phyloP scores from a whole-genome alignment of 2,888 invertebrate genomes.

The Acanthococcus lagerstroemiae region DNA sequence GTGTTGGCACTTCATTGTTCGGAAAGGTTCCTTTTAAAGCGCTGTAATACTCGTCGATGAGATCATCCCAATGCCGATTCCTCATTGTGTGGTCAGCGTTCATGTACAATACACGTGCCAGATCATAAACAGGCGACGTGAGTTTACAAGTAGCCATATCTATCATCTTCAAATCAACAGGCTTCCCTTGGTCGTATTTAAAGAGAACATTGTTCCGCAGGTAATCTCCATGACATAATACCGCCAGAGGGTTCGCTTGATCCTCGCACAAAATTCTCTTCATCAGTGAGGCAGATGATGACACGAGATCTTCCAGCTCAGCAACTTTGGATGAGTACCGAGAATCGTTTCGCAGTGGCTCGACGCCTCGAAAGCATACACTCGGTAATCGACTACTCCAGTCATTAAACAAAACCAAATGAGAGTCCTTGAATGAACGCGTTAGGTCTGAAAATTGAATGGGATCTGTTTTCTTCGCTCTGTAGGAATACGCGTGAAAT shows the following conservation, averaged over 20 bases:
- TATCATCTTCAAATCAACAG: background rate
- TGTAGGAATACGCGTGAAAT: constrained; percentile 13
- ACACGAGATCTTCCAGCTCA: background rate
- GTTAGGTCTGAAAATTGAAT: background rate
- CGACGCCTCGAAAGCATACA: background rate
- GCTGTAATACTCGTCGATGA: background rate
- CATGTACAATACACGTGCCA: background rate
- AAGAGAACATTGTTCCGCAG: constrained; percentile 1
- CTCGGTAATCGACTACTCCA: no score
- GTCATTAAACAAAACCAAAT: no score
- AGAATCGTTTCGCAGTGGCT: background rate
- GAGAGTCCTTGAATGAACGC: background rate
- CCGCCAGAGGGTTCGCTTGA: background rate
- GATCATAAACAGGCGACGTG: background rate
- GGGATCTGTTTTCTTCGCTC: background rate
- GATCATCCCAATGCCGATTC: background rate
- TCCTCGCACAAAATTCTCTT: background rate
- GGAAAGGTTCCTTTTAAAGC: background rate
- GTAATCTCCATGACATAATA: background rate
- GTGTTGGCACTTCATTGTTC: background rate
- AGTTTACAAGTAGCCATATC: background rate
- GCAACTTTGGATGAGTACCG: background rate
- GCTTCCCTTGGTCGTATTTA: background rate
- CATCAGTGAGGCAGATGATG: background rate
- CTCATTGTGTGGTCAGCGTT: background rate